phyloP scores from a whole-genome alignment of 37 sponge, comb jelly and placozoan genomes.

The Diacarnus erythraeanus region DNA sequence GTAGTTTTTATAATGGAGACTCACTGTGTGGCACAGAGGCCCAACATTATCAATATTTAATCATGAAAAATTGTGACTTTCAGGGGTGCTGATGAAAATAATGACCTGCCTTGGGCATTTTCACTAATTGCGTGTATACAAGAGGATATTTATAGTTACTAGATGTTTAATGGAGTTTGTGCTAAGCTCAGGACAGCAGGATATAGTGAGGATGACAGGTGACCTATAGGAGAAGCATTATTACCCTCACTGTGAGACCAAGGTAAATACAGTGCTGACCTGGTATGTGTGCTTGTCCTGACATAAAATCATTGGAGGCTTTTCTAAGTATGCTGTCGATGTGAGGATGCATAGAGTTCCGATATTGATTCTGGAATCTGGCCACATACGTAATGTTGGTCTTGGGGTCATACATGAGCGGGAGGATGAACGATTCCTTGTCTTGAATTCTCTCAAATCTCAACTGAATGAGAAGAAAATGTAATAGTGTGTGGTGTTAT shows the following conservation, averaged over 20 bases:
- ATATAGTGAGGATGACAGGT: background rate
- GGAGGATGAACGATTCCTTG: slow-evolving; percentile 12
- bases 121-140: too few relatives aligned
- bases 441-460: slow-evolving; percentile 6
- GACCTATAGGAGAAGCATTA: background rate
- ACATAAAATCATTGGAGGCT: background rate
- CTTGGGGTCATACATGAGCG: slow-evolving; percentile 55
- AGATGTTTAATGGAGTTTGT: background rate
- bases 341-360: background rate
- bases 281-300: background rate
- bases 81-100: too few relatives aligned
- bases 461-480: slow-evolving; percentile 2
- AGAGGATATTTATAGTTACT: too few relatives aligned
- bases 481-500: background rate
- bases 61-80: too few relatives aligned
- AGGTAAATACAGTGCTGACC: background rate
- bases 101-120: too few relatives aligned
- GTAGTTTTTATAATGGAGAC: too few relatives aligned
- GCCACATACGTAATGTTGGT: slow-evolving; percentile 39
- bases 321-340: slow-evolving; percentile 3
- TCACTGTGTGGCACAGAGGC: too few relatives aligned
- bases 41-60: too few relatives aligned
- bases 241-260: too few relatives aligned
- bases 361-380: background rate
- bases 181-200: background rate